phyloP scores from a whole-genome alignment of 2,113 vertebrate species.

The Scomber japonicus region DNA sequence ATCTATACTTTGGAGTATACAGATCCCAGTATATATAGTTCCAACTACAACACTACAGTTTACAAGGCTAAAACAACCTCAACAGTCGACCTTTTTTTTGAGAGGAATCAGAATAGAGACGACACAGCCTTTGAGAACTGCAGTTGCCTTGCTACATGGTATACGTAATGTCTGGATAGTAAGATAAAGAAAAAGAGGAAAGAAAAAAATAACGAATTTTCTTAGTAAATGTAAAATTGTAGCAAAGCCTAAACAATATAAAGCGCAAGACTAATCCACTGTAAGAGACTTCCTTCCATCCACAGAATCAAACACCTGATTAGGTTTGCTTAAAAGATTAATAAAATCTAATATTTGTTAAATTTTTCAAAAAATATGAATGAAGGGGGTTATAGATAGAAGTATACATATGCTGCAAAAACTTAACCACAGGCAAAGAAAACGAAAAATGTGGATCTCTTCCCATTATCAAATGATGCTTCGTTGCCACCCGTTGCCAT shows the following conservation, averaged over 20 bases:
- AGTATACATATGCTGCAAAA: constrained; percentile 92
- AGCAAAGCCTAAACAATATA: constrained; percentile 74
- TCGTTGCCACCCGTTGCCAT: constrained; percentile 95
- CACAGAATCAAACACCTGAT: constrained; percentile 93
- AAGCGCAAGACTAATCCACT: constrained; percentile 60
- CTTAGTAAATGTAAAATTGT: constrained; percentile 64
- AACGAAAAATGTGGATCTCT: constrained; percentile 84
- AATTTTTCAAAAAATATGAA: constrained; percentile 70
- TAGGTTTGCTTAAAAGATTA: constrained; percentile 83
- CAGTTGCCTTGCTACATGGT: constrained; percentile 78
- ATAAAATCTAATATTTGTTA: constrained; percentile 81
- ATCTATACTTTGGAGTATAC: constrained; percentile 73
- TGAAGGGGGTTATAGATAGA: constrained; percentile 77
- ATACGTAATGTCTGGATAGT: constrained; percentile 65
- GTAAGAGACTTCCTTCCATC: constrained; percentile 91
- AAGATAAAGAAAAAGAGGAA: constrained; percentile 52
- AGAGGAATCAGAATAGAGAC: constrained; percentile 74
- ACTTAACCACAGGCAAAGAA: constrained; percentile 87
- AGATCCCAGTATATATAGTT: constrained; percentile 61
- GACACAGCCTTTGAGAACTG: constrained; percentile 78
- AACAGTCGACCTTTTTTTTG: constrained; percentile 63
- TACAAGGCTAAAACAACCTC: constrained; percentile 66
- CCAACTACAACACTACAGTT: constrained; percentile 73
- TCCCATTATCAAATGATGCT: constrained; percentile 85
- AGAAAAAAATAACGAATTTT: constrained; percentile 3